Conservation (phyloP, 2,888 invertebrate species). For the Melikaiella ostensackeni region DNA sequence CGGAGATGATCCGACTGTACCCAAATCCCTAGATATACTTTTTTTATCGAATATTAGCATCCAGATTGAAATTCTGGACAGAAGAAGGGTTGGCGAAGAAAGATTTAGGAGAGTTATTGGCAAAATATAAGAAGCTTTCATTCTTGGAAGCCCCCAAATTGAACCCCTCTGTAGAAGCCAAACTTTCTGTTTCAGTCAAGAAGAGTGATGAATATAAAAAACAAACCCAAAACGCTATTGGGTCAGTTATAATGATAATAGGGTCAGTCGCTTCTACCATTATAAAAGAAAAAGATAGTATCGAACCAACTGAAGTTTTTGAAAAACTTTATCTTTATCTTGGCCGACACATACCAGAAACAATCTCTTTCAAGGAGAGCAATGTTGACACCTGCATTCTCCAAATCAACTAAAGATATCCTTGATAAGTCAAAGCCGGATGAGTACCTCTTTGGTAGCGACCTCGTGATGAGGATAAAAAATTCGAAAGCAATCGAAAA, state of each 20-base stretch:
- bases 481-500: too few relatives aligned
- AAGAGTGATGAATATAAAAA: too few relatives aligned
- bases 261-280: neutral
- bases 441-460: too few relatives aligned
- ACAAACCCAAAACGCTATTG: too few relatives aligned
- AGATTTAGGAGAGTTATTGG: neutral
- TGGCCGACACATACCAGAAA: neutral
- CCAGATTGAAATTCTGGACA: neutral
- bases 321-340: neutral
- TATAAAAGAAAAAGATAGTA: neutral
- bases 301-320: neutral
- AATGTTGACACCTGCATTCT: neutral
- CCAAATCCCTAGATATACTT: neutral
- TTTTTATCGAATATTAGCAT: neutral
- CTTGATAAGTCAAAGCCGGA: too few relatives aligned
- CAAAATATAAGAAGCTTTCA: neutral
- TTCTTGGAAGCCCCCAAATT: constrained; percentile 1
- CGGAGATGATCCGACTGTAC: neutral
- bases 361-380: neutral
- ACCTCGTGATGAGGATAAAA: too few relatives aligned
- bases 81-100: neutral
- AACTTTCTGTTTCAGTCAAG: too few relatives aligned
- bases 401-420: neutral
- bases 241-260: too few relatives aligned
- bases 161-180: neutral